phyloP scores from a whole-genome alignment of 1,140 invertebrate genomes.

The Chymomyza costata region DNA sequence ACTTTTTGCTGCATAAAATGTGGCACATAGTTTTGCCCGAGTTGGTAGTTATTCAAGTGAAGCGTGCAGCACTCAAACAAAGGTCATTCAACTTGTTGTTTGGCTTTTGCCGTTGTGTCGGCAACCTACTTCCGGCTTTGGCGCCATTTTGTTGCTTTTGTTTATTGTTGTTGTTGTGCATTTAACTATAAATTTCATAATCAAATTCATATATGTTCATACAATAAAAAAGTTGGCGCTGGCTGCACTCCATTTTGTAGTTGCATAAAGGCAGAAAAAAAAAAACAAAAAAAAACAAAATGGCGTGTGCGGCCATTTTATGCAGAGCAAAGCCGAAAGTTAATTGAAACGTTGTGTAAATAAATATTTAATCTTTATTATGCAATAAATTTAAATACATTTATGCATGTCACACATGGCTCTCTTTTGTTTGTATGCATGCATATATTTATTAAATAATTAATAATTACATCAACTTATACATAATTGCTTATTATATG shows the following conservation, averaged over 20 bases:
- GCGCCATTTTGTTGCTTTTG: slow-evolving; percentile 54
- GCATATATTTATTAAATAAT: slow-evolving; percentile 52
- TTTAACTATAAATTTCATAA: slow-evolving; percentile 70
- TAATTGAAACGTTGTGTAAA: slow-evolving; percentile 74
- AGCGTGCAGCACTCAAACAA: too few species aligned
- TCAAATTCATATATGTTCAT: slow-evolving; percentile 50
- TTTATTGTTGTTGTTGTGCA: slow-evolving; percentile 21
- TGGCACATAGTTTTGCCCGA: slow-evolving; percentile 37
- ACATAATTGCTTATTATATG: slow-evolving; percentile 67
- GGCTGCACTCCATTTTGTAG: not conserved
- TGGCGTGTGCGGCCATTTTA: too few species aligned
- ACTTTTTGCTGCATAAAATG: slow-evolving; percentile 57
- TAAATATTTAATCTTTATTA: slow-evolving; percentile 74
- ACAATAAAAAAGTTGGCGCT: slow-evolving; percentile 26
- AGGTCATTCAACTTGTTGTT: slow-evolving; percentile 66
- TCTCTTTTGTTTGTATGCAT: slow-evolving; percentile 7
- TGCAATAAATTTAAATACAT: slow-evolving; percentile 74
- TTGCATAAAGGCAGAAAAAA: not conserved
- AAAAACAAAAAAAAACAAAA: too few species aligned
- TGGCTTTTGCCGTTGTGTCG: slow-evolving; percentile 27
- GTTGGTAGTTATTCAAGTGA: not conserved
- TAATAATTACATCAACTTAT: slow-evolving; percentile 69
- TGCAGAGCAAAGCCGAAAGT: slow-evolving; percentile 58
- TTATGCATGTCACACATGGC: slow-evolving; percentile 37
- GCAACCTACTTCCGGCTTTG: slow-evolving; percentile 58